Percentiles rank a stretch among this genome's conserved stretches.
Conservation (phyloP, 2,888 invertebrate genomes). For the Candidula unifasciata region DNA sequence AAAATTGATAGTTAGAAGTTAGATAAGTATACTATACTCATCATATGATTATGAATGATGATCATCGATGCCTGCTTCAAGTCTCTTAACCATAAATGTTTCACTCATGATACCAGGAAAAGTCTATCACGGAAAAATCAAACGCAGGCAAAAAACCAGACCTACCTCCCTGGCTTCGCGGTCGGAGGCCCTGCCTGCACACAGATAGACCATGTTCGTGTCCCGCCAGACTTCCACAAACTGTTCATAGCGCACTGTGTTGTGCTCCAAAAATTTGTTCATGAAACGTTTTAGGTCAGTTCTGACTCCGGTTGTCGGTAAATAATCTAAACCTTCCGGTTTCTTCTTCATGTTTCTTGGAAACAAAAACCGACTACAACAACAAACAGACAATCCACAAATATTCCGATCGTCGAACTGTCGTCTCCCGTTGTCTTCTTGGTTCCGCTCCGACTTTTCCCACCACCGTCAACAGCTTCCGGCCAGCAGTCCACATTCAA, state of each 20-base stretch:
- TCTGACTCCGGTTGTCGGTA: constrained; percentile 65
- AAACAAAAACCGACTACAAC: too few relatives aligned
- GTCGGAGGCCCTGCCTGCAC: constrained; percentile 67
- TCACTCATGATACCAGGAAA: neutral
- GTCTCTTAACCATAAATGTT: too few relatives aligned
- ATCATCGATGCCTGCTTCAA: too few relatives aligned
- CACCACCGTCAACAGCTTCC: too few relatives aligned
- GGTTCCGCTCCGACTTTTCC: too few relatives aligned
- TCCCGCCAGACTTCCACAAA: constrained; percentile 71
- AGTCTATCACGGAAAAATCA: neutral
- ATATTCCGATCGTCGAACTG: too few relatives aligned
- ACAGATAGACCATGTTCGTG: constrained; percentile 68
- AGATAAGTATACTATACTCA: too few relatives aligned
- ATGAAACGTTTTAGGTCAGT: constrained; percentile 70
- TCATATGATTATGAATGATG: too few relatives aligned
- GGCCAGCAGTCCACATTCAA: too few relatives aligned
- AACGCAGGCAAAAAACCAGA: neutral
- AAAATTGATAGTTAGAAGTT: too few relatives aligned
- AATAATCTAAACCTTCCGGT: constrained; percentile 18
- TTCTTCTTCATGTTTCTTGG: neutral
- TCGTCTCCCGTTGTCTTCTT: too few relatives aligned
- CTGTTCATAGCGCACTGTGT: constrained; percentile 71
- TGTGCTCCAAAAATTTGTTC: constrained; percentile 62
- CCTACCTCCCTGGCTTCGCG: constrained; percentile 71
- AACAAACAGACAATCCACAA: too few relatives aligned